Base-by-base conservation (phyloP, 2,888 invertebrate species). In the Baronia brevicornis region DNA sequence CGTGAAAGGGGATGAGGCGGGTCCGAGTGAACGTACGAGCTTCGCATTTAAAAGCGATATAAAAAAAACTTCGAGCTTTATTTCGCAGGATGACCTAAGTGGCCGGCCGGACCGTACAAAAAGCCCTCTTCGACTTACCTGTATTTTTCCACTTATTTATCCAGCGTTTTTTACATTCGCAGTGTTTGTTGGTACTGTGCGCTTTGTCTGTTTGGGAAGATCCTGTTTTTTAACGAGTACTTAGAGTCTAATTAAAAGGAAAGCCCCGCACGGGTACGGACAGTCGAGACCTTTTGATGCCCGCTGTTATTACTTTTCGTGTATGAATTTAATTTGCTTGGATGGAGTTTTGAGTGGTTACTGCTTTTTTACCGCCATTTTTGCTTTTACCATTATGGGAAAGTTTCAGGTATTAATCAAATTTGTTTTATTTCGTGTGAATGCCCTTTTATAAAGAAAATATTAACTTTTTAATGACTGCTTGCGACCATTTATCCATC, bases 71-170 rank as follows among this genome's bases (percentile, higher is more conserved):
- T 72, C 68, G 59, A 69, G 69, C 63, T 84, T 84, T 82, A 82
- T 82, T 84, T 79, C 68, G 74, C 78, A 72, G 77, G 82, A 82
- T 84, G 82, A 84, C 82, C 84, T 79, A 82, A 84, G 84, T 84
- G 84, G 82, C 80, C 72, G 73, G 78, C 66, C 75, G 74, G 74
- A 59, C 71, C 62, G 71, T 70, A 82, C 79, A 82, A 79, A 78
- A 79, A 73, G 64, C 73, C 71, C 80, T 79, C 82, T 73, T 69
- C 64, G 77, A 80, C 78, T 78, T 80, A 84, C 84, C 84, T 84
- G 84, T 84, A 79, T 80, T 84, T 84, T 84, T 82, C 84, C 82
- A 80, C 82, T 77, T 82, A 80, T 82, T 84, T 82, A 80, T 78
- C 77, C 79, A 65, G 64, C 73, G 75, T 78, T 82, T 82, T 61